Percentiles rank a stretch among this genome's conserved stretches.
Evolutionary conservation across 2,888 invertebrate species (phyloP).

Genomic region (Caenorhabditis drosophilae): DNA sequence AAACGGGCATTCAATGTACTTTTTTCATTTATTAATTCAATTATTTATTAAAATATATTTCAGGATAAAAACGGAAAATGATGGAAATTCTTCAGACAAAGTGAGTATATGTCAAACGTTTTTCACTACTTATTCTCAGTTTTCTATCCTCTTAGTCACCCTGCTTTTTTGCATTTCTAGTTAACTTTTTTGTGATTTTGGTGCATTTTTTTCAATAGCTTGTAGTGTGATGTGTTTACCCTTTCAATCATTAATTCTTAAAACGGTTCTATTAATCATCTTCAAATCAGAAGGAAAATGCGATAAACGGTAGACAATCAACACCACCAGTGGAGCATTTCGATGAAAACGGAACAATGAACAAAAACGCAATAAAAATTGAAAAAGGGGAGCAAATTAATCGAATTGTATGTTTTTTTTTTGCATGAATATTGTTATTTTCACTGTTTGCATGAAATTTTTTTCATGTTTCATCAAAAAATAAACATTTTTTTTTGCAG

Average conservation of each 20-base stretch:
- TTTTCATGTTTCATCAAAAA: neutral
- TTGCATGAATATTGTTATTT: neutral
- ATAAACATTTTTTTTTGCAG: conserved; percentile 10
- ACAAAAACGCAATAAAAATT: neutral
- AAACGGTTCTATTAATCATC: too few relatives aligned
- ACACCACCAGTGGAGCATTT: conserved; percentile 15
- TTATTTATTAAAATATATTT: neutral
- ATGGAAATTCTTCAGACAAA: neutral
- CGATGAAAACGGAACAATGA: conserved; percentile 11
- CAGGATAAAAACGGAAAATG: neutral
- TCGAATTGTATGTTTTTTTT: too few relatives aligned
- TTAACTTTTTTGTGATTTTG: neutral
- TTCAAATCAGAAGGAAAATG: too few relatives aligned
- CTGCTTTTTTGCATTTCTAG: neutral
- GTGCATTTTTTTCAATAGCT: conserved; percentile 4
- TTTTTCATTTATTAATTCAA: neutral
- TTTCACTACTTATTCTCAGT: neutral
- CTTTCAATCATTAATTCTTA: too few relatives aligned
- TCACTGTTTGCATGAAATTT: neutral
- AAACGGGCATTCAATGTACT: conserved; percentile 15
- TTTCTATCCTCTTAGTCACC: neutral
- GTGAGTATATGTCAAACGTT: neutral
- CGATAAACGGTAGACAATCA: too few relatives aligned
- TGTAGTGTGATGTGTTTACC: too few relatives aligned
- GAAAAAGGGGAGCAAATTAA: neutral